A percentile compares a stretch with the other conserved stretches of the same genome.
These are phyloP conservation scores for Dicycla oo DNA, from an alignment of 2,888 invertebrate genomes.

Conservation along the genomic window DNA sequence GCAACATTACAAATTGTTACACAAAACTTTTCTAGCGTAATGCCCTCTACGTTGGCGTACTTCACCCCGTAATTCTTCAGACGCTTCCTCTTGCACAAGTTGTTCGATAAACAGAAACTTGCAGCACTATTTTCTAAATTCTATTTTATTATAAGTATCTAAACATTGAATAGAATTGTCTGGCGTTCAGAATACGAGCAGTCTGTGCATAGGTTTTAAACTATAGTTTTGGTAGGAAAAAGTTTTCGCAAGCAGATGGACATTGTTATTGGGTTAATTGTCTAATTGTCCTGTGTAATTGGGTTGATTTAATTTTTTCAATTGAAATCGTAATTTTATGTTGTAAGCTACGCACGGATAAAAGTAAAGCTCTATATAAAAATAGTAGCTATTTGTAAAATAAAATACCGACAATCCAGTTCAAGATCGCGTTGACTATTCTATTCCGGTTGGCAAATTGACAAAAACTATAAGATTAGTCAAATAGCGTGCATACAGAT, in stretches of 20 bases:
- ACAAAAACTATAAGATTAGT: slow-evolving; percentile 62
- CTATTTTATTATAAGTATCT: slow-evolving; percentile 58
- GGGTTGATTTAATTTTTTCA: neutral
- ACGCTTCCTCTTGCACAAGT: slow-evolving; percentile 80
- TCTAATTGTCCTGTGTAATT: neutral
- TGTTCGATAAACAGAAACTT: slow-evolving; percentile 79
- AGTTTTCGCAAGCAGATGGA: neutral
- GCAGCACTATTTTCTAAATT: slow-evolving; percentile 60
- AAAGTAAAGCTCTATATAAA: slow-evolving; percentile 1
- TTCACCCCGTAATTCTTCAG: slow-evolving; percentile 81
- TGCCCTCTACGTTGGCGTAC: slow-evolving; percentile 82
- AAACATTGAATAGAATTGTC: slow-evolving; percentile 33
- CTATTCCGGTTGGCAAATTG: slow-evolving; percentile 64
- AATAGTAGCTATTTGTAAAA: slow-evolving; percentile 15
- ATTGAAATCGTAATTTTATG: neutral
- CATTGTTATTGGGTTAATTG: neutral
- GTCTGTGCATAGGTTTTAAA: slow-evolving; percentile 10
- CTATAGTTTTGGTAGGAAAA: neutral
- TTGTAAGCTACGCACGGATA: neutral
- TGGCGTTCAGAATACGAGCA: slow-evolving; percentile 6
- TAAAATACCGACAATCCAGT: slow-evolving; percentile 36
- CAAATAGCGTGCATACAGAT: slow-evolving; percentile 58
- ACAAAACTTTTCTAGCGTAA: slow-evolving; percentile 87
- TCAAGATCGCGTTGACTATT: slow-evolving; percentile 52
- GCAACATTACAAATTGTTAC: slow-evolving; percentile 89